phyloP scores from a whole-genome alignment of 2,113 vertebrate species.

The Pontoporia blainvillei region DNA sequence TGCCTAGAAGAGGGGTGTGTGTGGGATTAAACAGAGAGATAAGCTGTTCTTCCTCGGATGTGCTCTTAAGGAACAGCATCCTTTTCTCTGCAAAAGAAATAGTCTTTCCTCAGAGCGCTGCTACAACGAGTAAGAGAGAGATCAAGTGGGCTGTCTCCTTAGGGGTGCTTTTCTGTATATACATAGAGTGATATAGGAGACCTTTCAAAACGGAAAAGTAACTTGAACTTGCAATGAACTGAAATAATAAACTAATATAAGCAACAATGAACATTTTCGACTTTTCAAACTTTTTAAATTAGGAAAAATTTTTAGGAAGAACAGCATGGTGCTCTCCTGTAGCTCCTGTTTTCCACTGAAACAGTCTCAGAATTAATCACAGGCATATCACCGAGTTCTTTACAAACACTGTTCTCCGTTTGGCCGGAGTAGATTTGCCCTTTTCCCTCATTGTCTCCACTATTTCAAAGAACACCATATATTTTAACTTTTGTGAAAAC shows the following conservation, averaged over 20 bases:
- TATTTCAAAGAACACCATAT: neutral
- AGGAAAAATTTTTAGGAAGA: neutral
- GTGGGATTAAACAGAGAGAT: neutral
- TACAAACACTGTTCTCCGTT: neutral
- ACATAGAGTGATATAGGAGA: neutral
- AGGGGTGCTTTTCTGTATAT: neutral
- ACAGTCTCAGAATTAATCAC: neutral
- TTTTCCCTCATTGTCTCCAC: neutral
- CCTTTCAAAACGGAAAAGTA: neutral
- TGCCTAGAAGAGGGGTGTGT: neutral
- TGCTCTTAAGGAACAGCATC: neutral
- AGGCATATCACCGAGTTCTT: neutral
- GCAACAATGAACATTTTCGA: neutral
- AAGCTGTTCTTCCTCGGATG: neutral
- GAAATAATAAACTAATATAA: neutral
- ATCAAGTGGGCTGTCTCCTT: neutral
- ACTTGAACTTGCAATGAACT: neutral
- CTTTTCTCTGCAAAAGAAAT: neutral
- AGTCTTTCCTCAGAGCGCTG: neutral
- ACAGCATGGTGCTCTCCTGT: neutral
- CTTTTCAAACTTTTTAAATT: neutral
- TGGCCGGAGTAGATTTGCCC: neutral
- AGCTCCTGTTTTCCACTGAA: neutral
- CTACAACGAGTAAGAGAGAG: neutral
- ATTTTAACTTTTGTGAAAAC: constrained; percentile 6